These are phyloP conservation scores for Meleagris gallopavo DNA, from an alignment of 2,113 vertebrate genomes.

Conservation along the genomic window DNA sequence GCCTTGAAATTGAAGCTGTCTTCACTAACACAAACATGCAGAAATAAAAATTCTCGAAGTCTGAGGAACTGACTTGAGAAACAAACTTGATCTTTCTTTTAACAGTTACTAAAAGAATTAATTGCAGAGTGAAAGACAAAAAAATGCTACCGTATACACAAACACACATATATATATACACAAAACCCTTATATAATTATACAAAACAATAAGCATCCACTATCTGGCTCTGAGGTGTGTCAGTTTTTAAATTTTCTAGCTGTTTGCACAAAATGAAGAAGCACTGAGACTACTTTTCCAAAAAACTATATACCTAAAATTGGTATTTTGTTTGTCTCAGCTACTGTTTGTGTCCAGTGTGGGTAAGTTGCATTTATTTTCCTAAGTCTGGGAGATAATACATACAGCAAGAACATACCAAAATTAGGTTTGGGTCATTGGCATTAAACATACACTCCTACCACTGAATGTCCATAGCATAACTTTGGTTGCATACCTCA, in stretches of 20 bases:
- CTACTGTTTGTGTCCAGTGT: neutral
- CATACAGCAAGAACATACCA: neutral
- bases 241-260: neutral
- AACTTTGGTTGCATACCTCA: neutral
- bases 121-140: neutral
- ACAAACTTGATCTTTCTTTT: neutral
- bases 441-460: neutral
- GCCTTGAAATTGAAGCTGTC: constrained; percentile 51
- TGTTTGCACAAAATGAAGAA: neutral
- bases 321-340: neutral
- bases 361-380: neutral
- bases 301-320: neutral
- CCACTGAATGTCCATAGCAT: neutral
- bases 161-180: rapidly evolving
- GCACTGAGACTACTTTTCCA: neutral
- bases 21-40: neutral
- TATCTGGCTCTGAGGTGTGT: neutral
- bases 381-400: neutral
- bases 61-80: neutral
- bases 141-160: neutral
- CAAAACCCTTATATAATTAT: neutral
- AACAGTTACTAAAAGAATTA: neutral
- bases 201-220: neutral
- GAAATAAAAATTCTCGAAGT: constrained; percentile 17
- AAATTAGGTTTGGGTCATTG: neutral